phyloP scores from a whole-genome alignment of 2,113 vertebrate genomes.

The Charina bottae region DNA sequence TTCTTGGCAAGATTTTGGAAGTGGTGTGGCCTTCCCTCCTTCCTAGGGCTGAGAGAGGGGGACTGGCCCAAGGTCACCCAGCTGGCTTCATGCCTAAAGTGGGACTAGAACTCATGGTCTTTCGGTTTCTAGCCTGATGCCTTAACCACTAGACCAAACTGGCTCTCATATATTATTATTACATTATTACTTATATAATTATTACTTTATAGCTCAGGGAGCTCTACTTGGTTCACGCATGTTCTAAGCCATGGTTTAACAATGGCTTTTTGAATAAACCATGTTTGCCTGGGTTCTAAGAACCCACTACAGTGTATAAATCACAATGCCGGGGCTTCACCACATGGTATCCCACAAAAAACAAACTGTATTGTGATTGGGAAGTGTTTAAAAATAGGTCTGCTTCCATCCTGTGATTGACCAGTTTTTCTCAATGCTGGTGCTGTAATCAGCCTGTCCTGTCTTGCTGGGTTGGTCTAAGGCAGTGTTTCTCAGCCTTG shows the following conservation, averaged over 20 bases:
- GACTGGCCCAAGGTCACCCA: background rate
- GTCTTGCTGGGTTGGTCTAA: background rate
- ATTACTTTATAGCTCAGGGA: too few species aligned
- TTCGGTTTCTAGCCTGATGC: background rate
- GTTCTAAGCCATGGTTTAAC: background rate
- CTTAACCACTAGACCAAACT: background rate
- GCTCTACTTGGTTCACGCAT: background rate
- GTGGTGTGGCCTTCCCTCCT: too few species aligned
- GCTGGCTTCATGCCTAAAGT: background rate
- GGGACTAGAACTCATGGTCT: background rate
- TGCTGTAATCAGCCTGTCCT: background rate
- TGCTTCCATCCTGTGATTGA: background rate
- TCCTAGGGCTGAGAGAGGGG: too few species aligned
- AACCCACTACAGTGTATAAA: background rate
- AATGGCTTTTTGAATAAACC: background rate
- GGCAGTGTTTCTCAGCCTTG: too few species aligned
- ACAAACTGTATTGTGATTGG: background rate
- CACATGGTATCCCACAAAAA: background rate
- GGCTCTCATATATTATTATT: background rate
- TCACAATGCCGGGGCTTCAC: background rate
- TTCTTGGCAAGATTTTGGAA: too few species aligned
- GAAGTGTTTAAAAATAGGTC: background rate
- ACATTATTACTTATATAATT: too few species aligned
- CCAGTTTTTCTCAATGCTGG: background rate
- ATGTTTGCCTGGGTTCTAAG: background rate